phyloP scores from a whole-genome alignment of 2,797 vertebrate species.

The Gallinago stenura region DNA sequence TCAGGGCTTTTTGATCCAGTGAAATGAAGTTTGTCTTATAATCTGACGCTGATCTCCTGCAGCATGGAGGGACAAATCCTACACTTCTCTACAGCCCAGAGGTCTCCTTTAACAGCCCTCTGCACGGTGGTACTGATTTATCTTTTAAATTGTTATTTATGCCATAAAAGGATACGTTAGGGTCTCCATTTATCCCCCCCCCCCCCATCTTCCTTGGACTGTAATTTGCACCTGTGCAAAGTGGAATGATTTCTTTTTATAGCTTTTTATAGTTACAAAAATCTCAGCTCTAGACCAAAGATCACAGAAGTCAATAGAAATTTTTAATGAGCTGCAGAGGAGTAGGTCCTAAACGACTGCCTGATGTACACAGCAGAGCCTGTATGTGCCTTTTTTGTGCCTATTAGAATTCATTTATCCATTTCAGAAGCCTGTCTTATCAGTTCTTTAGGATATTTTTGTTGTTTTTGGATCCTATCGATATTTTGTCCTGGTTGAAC shows the following conservation, averaged over 20 bases:
- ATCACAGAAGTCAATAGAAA: background rate
- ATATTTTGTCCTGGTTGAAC: background rate
- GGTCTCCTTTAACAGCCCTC: background rate
- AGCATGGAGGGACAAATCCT: background rate
- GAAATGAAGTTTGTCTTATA: background rate
- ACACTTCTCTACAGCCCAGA: background rate
- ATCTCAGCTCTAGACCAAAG: background rate
- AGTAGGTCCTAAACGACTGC: background rate
- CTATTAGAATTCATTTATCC: background rate
- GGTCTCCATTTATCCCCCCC: background rate
- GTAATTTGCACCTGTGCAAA: background rate
- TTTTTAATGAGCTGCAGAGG: background rate
- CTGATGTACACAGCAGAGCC: background rate
- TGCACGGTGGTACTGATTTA: background rate
- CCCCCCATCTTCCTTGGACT: background rate
- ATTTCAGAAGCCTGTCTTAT: background rate
- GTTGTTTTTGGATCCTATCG: background rate
- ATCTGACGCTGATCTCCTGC: background rate
- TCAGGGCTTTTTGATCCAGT: background rate
- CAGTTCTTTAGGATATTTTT: background rate
- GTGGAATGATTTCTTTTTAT: background rate
- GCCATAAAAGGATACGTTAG: background rate
- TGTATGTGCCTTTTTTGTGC: background rate
- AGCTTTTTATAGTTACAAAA: background rate
- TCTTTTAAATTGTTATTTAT: slow-evolving; percentile 2